A percentile compares a stretch with the other conserved stretches of the same genome.
Evolutionary conservation across 2,113 vertebrate genomes (phyloP).

Genomic region (Chionodraco myersi): DNA sequence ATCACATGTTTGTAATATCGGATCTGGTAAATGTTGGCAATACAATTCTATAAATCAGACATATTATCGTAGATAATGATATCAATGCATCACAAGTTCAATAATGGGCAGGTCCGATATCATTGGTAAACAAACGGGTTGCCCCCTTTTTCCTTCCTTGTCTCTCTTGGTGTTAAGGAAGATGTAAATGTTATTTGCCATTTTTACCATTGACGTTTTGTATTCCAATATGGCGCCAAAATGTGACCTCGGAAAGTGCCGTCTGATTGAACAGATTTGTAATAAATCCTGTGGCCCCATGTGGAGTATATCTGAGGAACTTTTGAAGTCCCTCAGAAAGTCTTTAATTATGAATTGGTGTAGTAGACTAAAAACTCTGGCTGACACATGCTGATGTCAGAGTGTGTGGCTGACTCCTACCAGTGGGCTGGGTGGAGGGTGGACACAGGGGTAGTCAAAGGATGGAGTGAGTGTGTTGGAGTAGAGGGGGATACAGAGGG

Average conservation of each 20-base stretch:
- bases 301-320: neutral
- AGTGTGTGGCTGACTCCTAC: constrained; percentile 21
- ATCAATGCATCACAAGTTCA: too few relatives aligned
- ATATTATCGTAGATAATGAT: neutral
- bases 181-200: neutral
- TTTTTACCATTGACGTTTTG: neutral
- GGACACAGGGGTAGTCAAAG: constrained; percentile 18
- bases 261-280: neutral
- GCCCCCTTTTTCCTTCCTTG: neutral
- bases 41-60: neutral
- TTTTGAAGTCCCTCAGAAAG: neutral
- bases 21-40: neutral
- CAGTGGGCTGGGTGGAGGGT: constrained; percentile 32
- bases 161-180: neutral
- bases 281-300: neutral
- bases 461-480: neutral
- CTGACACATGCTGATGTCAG: constrained; percentile 56
- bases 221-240: neutral
- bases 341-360: constrained; percentile 11
- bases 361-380: constrained; percentile 16
- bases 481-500: too few relatives aligned
- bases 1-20: neutral
- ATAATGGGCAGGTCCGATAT: too few relatives aligned
- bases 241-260: neutral
- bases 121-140: too few relatives aligned